Conservation (phyloP, 2,888 invertebrate genomes). For the Stegophylla sp. region DNA sequence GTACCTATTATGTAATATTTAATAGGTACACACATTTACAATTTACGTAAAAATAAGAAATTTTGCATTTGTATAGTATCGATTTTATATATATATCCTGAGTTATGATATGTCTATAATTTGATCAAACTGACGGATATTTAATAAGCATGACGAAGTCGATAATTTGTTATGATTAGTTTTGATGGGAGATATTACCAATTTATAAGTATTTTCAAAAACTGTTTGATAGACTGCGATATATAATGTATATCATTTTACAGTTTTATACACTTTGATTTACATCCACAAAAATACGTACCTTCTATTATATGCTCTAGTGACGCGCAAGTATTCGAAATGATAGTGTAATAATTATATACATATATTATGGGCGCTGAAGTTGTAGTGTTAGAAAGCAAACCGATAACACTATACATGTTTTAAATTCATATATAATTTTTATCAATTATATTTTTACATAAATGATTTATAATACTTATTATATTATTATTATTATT, state of each 20-base stretch:
- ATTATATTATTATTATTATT: too few species aligned
- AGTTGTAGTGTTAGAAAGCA: constrained; percentile 50
- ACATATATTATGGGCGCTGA: constrained; percentile 12
- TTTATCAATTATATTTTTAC: too few species aligned
- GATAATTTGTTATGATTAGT: constrained; percentile 24
- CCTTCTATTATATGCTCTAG: constrained; percentile 53
- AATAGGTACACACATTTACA: neutral
- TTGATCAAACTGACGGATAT: neutral
- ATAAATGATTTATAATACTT: too few species aligned
- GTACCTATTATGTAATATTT: neutral
- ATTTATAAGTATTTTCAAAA: neutral
- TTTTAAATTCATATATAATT: neutral
- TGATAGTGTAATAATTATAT: constrained; percentile 28
- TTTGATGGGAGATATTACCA: constrained; percentile 42
- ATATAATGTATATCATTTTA: constrained; percentile 10
- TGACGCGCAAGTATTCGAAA: constrained; percentile 48
- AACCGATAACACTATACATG: constrained; percentile 1
- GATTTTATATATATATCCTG: neutral
- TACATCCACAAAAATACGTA: constrained; percentile 31
- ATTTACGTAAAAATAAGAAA: constrained; percentile 22
- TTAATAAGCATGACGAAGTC: constrained; percentile 17
- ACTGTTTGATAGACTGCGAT: constrained; percentile 7
- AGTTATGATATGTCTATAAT: neutral
- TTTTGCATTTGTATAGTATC: neutral
- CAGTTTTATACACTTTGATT: constrained; percentile 38